Percentiles rank a stretch among this genome's conserved stretches.
These are phyloP conservation scores for Ochropleura plecta DNA, from an alignment of 2,888 invertebrate genomes.

Conservation along the genomic window DNA sequence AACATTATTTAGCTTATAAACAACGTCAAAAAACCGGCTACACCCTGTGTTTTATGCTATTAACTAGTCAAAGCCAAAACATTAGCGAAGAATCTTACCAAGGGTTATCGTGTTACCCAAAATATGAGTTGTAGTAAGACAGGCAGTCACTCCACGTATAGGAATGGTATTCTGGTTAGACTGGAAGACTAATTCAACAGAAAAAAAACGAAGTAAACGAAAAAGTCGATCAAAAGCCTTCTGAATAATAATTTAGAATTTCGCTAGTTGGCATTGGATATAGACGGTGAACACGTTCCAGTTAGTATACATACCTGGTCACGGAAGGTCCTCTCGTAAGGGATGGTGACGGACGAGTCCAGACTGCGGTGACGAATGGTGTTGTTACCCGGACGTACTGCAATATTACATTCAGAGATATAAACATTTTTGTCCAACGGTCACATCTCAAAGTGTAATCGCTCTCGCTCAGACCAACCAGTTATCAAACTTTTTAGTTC, in stretches of 20 bases:
- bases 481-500: not conserved
- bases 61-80: too few species aligned
- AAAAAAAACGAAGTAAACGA: not conserved
- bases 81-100: not conserved
- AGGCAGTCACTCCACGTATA: not conserved
- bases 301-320: conserved; percentile 84
- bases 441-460: not conserved
- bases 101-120: not conserved
- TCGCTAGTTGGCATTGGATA: not conserved
- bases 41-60: too few species aligned
- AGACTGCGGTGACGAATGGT: conserved; percentile 92
- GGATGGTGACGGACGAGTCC: conserved; percentile 95
- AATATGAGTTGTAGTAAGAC: not conserved
- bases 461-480: too few species aligned
- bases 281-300: not conserved
- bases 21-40: not conserved
- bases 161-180: not conserved
- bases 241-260: not conserved
- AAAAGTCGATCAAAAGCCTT: not conserved
- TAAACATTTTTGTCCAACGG: not conserved
- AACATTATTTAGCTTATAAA: not conserved
- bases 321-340: conserved; percentile 95
- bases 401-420: not conserved
- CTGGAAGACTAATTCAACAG: not conserved
- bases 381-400: conserved; percentile 93